Conservation (phyloP, 2,888 invertebrate genomes). For the Phalera bucephala region DNA sequence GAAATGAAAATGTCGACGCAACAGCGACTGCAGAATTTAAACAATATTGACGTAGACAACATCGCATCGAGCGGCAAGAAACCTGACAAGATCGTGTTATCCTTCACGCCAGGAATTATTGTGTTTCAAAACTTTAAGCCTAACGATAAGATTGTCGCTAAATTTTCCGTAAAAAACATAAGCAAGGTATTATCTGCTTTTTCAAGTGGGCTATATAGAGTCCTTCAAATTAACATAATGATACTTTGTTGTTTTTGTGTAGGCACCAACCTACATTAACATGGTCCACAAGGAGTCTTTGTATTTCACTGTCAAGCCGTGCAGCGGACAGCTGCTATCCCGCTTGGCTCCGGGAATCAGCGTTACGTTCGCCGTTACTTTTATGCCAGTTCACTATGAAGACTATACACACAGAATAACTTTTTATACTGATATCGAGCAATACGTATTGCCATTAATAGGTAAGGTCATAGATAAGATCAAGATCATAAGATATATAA, state of each 20-base stretch:
- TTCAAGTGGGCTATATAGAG: no score
- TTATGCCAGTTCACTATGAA: constrained; percentile 80
- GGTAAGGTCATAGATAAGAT: constrained; percentile 59
- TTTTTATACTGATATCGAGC: constrained; percentile 78
- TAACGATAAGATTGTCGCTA: constrained; percentile 73
- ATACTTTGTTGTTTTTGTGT: constrained; percentile 15
- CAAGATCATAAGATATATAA: no score
- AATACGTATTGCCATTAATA: constrained; percentile 82
- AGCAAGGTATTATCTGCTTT: constrained; percentile 66
- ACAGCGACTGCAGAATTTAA: constrained; percentile 56
- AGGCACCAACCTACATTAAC: constrained; percentile 79
- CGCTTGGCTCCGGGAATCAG: constrained; percentile 88
- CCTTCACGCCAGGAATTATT: constrained; percentile 76
- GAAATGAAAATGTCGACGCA: constrained; percentile 64
- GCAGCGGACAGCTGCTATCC: constrained; percentile 60
- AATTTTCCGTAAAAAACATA: constrained; percentile 81
- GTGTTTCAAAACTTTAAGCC: constrained; percentile 84
- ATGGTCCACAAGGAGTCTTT: constrained; percentile 74
- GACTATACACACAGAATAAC: constrained; percentile 81
- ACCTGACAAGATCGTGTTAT: constrained; percentile 45
- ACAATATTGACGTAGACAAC: constrained; percentile 57
- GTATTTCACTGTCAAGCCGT: constrained; percentile 75
- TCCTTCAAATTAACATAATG: no score
- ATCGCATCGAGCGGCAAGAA: constrained; percentile 41
- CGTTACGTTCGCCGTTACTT: constrained; percentile 83